Evolutionary conservation across 1,140 invertebrate genomes (phyloP), one percentile per base, ranked within the genome.

Genomic region (Monomorium pharaonis): DNA sequence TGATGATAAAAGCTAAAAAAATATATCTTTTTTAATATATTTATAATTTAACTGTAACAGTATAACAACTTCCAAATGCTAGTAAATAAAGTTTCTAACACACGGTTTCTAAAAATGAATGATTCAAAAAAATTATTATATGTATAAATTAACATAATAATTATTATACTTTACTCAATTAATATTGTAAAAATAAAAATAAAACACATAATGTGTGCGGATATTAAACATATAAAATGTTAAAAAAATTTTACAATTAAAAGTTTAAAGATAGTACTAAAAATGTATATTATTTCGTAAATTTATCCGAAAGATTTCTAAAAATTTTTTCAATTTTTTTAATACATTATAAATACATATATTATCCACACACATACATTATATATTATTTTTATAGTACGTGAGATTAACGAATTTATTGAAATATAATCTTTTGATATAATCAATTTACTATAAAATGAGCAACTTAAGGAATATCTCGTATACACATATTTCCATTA

Each of bases 401-500:
- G 14, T 47, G 47, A 1, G 16, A 27, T 14, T 30, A 16, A 16
- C 12, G 2, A 33, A 7, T 54, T 49, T n/a, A 12, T 37, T 65
- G 12, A 49, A 2, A 14, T 27, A 42, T 54, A n/a, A 77, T 2
- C 24, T n/a, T n/a, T n/a, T n/a, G 3, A 14, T 27, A 42, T 54
- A n/a, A 77, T 2, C 24, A 42, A 76, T 27, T 6, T 37, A 42
- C 2, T 67, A 42, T 42, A 9, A 80, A 6, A n/a, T 80, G 21
- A 42, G 10, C 9, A 72, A 10, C 30, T 72, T 74, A 44, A 9
- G 51, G 37, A 74, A 74, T 74, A 83, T 67, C 51, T 37, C 30
- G 58, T 86, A 86, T 89, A 89, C 65, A 83, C 54, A 84, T 54
- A 76, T 83, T 72, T 88, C 88, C 74, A 77, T 77, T 65, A 76